These are phyloP conservation scores for Leptestheria dahalacensis DNA, from an alignment of 1,140 invertebrate species.

Conservation along the genomic window DNA sequence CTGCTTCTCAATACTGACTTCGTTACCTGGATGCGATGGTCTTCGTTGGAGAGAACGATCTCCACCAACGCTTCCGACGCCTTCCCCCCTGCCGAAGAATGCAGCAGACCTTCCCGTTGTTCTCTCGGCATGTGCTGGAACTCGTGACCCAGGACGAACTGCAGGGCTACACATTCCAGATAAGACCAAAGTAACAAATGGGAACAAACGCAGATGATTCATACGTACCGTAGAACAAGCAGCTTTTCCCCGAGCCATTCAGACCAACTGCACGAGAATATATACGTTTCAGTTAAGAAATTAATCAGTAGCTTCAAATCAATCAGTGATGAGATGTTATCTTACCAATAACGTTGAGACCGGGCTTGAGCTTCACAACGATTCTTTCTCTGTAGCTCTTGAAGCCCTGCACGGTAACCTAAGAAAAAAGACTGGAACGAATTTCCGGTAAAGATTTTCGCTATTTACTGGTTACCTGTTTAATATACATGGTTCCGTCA, in stretches of 20 bases:
- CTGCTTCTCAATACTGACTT: not conserved
- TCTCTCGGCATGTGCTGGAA: not conserved
- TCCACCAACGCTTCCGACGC: not conserved
- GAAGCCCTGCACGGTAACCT: slow-evolving; percentile 2
- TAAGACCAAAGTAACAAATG: not conserved
- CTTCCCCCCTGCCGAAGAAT: not conserved
- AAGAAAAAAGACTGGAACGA: not conserved
- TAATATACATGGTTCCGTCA: not conserved
- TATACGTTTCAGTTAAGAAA: not conserved
- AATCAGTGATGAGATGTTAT: too few relatives aligned
- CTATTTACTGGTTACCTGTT: not conserved
- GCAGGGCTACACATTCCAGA: not conserved
- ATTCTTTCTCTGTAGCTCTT: not conserved
- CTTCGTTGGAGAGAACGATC: slow-evolving; percentile 4
- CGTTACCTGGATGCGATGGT: not conserved
- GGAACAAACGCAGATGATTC: not conserved
- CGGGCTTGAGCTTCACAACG: not conserved
- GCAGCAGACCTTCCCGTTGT: not conserved
- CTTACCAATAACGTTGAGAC: slow-evolving; percentile 6
- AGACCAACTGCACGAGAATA: slow-evolving; percentile 1
- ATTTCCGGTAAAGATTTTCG: not conserved
- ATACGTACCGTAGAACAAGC: not conserved
- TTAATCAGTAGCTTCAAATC: too few relatives aligned
- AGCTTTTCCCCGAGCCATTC: slow-evolving; percentile 5
- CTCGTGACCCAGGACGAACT: not conserved